Percentiles rank a stretch among this genome's conserved stretches.
Conservation (phyloP, 2,888 invertebrate genomes). For the Drosophila crucigera region DNA sequence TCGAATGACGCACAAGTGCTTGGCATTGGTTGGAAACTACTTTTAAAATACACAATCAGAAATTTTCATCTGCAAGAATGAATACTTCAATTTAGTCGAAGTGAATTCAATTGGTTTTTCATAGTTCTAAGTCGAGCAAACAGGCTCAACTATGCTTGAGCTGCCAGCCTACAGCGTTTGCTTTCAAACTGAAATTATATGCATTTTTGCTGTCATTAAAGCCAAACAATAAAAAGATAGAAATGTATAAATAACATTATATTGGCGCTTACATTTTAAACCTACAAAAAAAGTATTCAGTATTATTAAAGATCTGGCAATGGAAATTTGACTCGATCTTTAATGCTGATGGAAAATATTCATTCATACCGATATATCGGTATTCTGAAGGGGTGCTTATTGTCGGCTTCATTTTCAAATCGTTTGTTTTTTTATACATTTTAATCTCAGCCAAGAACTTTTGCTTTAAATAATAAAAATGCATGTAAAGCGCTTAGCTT, state of each 20-base stretch:
- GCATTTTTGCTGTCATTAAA: not conserved
- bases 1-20: not conserved
- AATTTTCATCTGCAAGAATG: not conserved
- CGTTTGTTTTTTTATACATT: not conserved
- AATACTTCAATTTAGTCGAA: not conserved
- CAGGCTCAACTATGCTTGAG: not conserved
- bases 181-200: not conserved
- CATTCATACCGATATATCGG: not conserved
- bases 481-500: conserved; percentile 41
- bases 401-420: not conserved
- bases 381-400: not conserved
- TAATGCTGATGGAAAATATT: not conserved
- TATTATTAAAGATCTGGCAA: not conserved
- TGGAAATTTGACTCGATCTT: not conserved
- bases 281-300: too few species aligned
- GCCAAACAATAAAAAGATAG: too few species aligned
- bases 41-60: not conserved
- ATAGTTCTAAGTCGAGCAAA: not conserved
- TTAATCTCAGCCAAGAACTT: conserved; percentile 28
- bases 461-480: conserved; percentile 44
- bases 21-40: not conserved
- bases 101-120: not conserved
- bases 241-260: not conserved
- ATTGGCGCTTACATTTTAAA: not conserved
- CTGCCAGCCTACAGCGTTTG: not conserved